phyloP scores from a whole-genome alignment of 2,113 vertebrate genomes.

The Sclerurus mexicanus region DNA sequence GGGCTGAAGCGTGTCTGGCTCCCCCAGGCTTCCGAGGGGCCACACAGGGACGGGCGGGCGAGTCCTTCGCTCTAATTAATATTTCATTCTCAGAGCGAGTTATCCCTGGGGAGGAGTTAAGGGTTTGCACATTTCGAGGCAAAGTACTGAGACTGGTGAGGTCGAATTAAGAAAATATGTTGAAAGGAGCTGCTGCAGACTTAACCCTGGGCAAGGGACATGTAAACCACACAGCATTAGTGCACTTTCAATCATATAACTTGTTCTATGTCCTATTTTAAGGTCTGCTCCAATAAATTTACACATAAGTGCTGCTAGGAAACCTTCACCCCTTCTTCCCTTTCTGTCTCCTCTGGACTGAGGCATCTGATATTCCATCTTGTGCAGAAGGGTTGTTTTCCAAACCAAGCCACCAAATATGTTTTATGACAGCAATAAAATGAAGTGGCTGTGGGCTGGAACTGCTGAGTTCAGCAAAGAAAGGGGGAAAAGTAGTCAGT shows the following conservation, averaged over 20 bases:
- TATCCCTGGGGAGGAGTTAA: conserved; percentile 39
- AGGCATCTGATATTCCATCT: background rate
- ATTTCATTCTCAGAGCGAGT: conserved; percentile 8
- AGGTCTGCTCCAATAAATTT: background rate
- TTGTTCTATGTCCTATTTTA: conserved; percentile 4
- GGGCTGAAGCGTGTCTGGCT: background rate
- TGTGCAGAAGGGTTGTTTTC: background rate
- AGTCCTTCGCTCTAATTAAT: conserved; percentile 27
- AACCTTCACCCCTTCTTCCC: background rate
- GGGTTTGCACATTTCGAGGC: conserved; percentile 17
- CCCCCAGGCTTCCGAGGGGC: background rate
- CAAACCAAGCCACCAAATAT: conserved; percentile 9
- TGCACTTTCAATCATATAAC: background rate
- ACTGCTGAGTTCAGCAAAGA: conserved; percentile 11
- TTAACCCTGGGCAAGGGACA: background rate
- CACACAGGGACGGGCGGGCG: background rate
- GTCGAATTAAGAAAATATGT: background rate
- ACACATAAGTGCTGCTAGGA: background rate
- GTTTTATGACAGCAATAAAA: conserved; percentile 32
- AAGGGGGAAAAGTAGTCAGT: background rate
- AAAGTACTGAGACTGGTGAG: background rate
- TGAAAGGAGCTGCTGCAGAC: conserved; percentile 31
- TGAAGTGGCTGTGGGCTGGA: background rate
- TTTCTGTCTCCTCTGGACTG: background rate
- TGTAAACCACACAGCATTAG: background rate